Conservation (phyloP, 2,113 vertebrate genomes). For the Natator depressus region DNA sequence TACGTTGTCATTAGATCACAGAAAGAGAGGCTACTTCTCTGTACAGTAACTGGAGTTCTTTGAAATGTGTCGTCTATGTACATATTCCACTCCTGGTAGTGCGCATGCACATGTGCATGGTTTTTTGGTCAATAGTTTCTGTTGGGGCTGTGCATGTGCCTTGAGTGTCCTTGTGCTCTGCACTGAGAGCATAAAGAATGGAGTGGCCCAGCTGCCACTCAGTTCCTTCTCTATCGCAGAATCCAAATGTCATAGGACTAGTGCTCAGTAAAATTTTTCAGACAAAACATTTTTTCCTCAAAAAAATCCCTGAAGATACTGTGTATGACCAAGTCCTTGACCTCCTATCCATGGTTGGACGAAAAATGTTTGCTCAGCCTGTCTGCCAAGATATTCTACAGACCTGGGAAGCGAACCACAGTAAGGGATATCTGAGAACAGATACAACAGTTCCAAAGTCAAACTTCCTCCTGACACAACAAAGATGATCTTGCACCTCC, state of each 20-base stretch:
- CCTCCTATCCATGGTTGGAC: neutral
- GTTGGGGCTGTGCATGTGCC: neutral
- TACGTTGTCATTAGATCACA: neutral
- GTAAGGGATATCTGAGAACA: neutral
- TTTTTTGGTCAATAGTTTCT: neutral
- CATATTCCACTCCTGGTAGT: neutral
- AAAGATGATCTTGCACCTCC: neutral
- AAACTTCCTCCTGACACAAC: neutral
- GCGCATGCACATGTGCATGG: neutral
- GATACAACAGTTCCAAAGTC: neutral
- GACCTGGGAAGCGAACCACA: neutral
- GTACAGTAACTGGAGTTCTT: neutral
- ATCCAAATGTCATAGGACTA: neutral
- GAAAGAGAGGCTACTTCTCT: constrained; percentile 2
- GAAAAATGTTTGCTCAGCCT: neutral
- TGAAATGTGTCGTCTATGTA: neutral
- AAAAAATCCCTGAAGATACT: neutral
- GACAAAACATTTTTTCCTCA: neutral
- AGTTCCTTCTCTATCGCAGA: neutral
- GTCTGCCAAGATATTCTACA: neutral
- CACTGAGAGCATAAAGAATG: neutral
- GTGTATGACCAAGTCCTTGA: neutral
- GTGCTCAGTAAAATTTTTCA: neutral
- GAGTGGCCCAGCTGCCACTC: neutral
- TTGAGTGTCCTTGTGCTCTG: neutral